These are phyloP conservation scores for Sthenelais limicola DNA, from an alignment of 2,888 invertebrate genomes.

Conservation along the genomic window DNA sequence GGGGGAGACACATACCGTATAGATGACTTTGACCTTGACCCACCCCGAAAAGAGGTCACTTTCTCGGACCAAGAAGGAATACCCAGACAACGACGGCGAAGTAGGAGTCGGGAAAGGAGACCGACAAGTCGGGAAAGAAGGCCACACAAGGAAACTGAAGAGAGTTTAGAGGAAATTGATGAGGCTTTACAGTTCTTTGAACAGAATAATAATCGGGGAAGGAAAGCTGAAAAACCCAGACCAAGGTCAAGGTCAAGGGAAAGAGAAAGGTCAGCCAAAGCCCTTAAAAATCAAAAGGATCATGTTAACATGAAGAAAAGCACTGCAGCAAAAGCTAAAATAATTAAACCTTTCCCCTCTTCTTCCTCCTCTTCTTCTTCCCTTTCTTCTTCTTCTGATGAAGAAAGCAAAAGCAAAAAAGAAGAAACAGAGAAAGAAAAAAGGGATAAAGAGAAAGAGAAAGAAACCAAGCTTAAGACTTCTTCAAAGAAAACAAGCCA, in stretches of 20 bases:
- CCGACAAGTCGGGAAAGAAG: no score
- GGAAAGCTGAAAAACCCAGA: no score
- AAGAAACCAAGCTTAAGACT: no score
- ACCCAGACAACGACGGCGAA: no score
- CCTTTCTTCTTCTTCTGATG: constrained; percentile 1
- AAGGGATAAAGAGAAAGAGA: neutral
- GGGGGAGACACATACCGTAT: no score
- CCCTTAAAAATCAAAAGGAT: constrained; percentile 18
- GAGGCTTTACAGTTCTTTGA: constrained; percentile 15
- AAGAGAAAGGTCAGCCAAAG: no score
- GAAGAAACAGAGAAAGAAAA: neutral
- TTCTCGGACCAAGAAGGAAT: no score
- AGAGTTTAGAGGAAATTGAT: constrained; percentile 18
- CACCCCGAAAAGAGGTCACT: no score
- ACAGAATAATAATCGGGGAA: neutral
- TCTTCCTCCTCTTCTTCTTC: constrained; percentile 9
- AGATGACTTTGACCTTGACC: no score
- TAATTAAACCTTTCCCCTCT: neutral
- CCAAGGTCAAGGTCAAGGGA: no score
- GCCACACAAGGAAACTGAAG: neutral
- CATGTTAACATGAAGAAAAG: constrained; percentile 12
- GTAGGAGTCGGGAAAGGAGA: no score
- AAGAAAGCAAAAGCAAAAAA: neutral
- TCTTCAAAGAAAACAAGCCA: no score
- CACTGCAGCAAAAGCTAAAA: neutral